Conservation (phyloP, 2,113 vertebrate genomes). For the Sitta europaea region DNA sequence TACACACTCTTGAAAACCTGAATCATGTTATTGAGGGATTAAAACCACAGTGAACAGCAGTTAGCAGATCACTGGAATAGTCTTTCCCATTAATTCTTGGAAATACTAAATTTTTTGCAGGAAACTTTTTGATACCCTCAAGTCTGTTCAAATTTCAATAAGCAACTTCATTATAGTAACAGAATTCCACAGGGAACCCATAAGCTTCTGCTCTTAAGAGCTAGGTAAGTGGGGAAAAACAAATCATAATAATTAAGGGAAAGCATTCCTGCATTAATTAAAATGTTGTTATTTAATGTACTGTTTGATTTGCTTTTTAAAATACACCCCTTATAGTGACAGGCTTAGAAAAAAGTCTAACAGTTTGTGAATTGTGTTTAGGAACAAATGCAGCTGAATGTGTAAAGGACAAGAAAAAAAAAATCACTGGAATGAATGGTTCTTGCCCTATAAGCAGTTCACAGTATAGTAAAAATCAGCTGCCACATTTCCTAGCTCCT, state of each 20-base stretch:
- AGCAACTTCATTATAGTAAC: neutral
- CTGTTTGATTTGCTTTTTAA: neutral
- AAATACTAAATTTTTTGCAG: neutral
- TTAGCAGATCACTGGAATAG: neutral
- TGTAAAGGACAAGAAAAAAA: neutral
- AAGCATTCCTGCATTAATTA: slow-evolving; percentile 15
- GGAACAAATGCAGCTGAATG: neutral
- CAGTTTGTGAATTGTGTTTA: neutral
- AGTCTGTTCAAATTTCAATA: neutral
- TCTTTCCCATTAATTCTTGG: neutral
- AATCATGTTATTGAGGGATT: neutral
- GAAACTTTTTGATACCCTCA: neutral
- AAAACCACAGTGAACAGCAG: neutral
- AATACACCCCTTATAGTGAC: neutral
- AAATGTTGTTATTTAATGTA: neutral
- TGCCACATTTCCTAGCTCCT: neutral
- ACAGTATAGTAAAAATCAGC: neutral
- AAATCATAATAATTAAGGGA: neutral
- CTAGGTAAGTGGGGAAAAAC: neutral
- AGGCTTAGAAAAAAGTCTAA: neutral
- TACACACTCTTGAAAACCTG: neutral
- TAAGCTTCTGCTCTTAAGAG: neutral
- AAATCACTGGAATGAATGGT: neutral
- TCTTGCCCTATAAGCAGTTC: neutral
- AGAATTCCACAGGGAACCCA: neutral